These are phyloP conservation scores for Abrostola tripartita DNA, from an alignment of 2,888 invertebrate genomes.

Conservation along the genomic window DNA sequence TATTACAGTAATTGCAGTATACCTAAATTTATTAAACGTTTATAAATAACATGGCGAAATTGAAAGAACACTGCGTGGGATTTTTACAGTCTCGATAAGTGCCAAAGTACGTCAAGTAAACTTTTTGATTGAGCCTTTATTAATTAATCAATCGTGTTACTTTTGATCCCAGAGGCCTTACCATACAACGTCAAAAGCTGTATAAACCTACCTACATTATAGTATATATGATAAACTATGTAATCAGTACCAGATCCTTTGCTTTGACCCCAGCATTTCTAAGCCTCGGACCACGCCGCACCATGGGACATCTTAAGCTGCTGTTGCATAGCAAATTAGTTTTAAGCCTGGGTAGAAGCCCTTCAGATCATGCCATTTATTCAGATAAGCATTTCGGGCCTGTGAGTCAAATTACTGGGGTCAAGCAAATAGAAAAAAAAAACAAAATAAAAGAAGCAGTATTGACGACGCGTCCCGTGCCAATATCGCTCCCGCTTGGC, in stretches of 20 bases:
- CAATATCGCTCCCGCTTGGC: slow-evolving; percentile 2
- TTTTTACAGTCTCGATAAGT: too few relatives aligned
- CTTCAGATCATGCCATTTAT: background rate
- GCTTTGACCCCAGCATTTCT: background rate
- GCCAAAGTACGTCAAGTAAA: too few relatives aligned
- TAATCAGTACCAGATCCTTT: slow-evolving; percentile 2
- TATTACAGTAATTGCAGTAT: too few relatives aligned
- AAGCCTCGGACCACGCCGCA: background rate
- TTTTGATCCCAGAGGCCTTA: background rate
- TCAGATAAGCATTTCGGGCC: background rate
- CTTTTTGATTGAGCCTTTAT: too few relatives aligned
- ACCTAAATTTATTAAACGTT: too few relatives aligned
- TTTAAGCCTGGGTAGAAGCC: slow-evolving; percentile 1
- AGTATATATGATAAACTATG: background rate
- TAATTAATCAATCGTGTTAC: too few relatives aligned
- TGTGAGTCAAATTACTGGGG: background rate
- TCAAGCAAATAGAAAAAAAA: background rate
- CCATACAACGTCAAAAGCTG: background rate
- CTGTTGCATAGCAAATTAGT: slow-evolving; percentile 4
- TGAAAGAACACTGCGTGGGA: too few relatives aligned
- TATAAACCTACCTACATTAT: background rate
- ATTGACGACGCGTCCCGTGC: slow-evolving; percentile 2
- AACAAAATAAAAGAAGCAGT: slow-evolving; percentile 1
- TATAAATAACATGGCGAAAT: too few relatives aligned
- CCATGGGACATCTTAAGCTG: slow-evolving; percentile 2